Base-by-base conservation (phyloP, 92 coral and sea anemone genomes). In the Pocillopora meandrina region DNA sequence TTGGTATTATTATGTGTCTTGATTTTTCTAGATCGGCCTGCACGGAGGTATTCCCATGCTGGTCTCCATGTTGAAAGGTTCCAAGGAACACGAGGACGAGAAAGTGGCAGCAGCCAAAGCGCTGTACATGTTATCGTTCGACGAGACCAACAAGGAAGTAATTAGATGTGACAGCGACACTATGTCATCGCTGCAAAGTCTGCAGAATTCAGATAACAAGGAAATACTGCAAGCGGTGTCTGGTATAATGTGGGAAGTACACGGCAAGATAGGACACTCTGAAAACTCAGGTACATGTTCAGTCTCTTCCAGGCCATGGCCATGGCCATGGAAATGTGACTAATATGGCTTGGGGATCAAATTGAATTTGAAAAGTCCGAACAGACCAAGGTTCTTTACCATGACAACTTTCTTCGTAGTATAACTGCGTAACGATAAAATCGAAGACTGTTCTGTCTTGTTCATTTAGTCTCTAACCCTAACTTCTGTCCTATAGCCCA, bases 221-320 rank as follows among this genome's bases (percentile, higher is more conserved):
- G 92, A 82, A 69, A 84, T 89, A 65, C 88, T 85, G 77, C 87
- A 83, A 23, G 90, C 94, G 26, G 92, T 90, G 15, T 68, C 82
- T 62, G 94, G 94, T 19, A 84, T 83, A 60, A 63, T 89, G 61
- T 91, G 94, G 94, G 94, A 91, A 80, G 85, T 91, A 57, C 83
- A 81, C 17, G 92, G 92, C 34, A 91, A 86, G 82, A 72, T 47
- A 57, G 83, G 62, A 56, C 85, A 81, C 72, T 35, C 56, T 14
- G 42, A 23, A 12, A 71, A 68, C 70, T 70, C 77, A 71, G 85
- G 85, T 81, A 71, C 34, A 33, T 23, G 26, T 65, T 21, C 70
- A 65, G 21, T 65, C 35, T 3, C 31, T 18, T 42, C 26, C 56
- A 76, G 21, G 15, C 13, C 64, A 34, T 61, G n/a, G 20, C 17